Conservation (phyloP, 2,888 invertebrate species). For the Adela reaumurella region DNA sequence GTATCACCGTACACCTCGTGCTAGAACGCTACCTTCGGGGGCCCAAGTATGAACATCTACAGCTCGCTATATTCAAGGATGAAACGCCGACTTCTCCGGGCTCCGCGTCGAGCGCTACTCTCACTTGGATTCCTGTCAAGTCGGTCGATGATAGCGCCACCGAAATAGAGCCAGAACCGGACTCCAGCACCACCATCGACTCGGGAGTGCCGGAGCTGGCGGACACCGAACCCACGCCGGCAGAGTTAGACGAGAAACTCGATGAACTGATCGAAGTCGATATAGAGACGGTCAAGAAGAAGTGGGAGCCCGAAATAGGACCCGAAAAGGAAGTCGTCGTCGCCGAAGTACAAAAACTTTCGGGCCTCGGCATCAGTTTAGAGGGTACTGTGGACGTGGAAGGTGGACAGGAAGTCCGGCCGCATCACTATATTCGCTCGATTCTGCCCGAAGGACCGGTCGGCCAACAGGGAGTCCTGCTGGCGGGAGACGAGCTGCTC, state of each 20-base stretch:
- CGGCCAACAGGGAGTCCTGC: slow-evolving; percentile 84
- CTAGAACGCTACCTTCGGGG: slow-evolving; percentile 91
- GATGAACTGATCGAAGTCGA: slow-evolving; percentile 56
- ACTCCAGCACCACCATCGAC: slow-evolving; percentile 77
- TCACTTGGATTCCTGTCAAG: slow-evolving; percentile 80
- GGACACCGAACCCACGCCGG: slow-evolving; percentile 49
- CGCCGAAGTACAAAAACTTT: slow-evolving; percentile 88
- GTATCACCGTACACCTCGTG: slow-evolving; percentile 82
- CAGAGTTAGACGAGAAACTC: slow-evolving; percentile 41
- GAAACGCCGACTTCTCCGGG: slow-evolving; percentile 58
- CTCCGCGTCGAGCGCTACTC: slow-evolving; percentile 75
- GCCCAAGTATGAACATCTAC: slow-evolving; percentile 88
- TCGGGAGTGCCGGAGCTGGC: slow-evolving; percentile 64
- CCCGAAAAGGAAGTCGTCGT: slow-evolving; percentile 84
- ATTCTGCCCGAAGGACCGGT: slow-evolving; percentile 96
- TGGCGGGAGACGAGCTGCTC: slow-evolving; percentile 93
- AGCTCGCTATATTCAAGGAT: slow-evolving; percentile 74
- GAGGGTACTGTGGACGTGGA: slow-evolving; percentile 99
- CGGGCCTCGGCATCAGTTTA: slow-evolving; percentile 93
- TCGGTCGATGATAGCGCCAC: slow-evolving; percentile 55
- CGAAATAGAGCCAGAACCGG: slow-evolving; percentile 73
- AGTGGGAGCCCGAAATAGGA: slow-evolving; percentile 79
- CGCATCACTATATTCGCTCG: slow-evolving; percentile 98
- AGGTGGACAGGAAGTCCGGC: slow-evolving; percentile 91
- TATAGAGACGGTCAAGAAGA: slow-evolving; percentile 67